These are phyloP conservation scores for Drosophila chauvacae DNA, from an alignment of 1,140 invertebrate species.

Conservation along the genomic window DNA sequence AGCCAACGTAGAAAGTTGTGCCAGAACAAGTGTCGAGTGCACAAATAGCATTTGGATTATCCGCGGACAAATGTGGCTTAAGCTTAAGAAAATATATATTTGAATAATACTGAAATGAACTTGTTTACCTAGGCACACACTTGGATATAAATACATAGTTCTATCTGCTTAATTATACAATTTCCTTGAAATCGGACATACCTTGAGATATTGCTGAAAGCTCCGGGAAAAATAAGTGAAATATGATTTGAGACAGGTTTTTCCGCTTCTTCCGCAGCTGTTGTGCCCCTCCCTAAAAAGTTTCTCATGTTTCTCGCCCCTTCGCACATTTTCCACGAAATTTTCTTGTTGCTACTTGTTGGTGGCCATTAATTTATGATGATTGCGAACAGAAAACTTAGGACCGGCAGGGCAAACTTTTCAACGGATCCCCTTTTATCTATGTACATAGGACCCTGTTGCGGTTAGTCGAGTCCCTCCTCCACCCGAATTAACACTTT, in stretches of 20 bases:
- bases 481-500: slow-evolving; percentile 17
- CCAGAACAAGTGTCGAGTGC: neutral
- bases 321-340: slow-evolving; percentile 19
- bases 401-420: slow-evolving; percentile 25
- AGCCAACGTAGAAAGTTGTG: neutral
- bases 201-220: neutral
- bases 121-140: no score
- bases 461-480: slow-evolving; percentile 8
- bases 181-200: neutral
- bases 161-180: no score
- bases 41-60: slow-evolving; percentile 20
- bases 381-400: slow-evolving; percentile 41
- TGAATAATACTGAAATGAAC: neutral
- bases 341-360: slow-evolving; percentile 38
- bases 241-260: neutral
- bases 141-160: neutral
- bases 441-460: slow-evolving; percentile 1
- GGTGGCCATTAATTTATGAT: slow-evolving; percentile 46
- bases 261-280: neutral
- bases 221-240: neutral
- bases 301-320: slow-evolving; percentile 18
- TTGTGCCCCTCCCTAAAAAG: neutral
- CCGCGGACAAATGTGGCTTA: neutral
- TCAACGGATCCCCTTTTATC: slow-evolving; percentile 1
- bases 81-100: neutral